Conservation (phyloP, 2,797 vertebrate genomes). For the Philypnodon macrostomus region DNA sequence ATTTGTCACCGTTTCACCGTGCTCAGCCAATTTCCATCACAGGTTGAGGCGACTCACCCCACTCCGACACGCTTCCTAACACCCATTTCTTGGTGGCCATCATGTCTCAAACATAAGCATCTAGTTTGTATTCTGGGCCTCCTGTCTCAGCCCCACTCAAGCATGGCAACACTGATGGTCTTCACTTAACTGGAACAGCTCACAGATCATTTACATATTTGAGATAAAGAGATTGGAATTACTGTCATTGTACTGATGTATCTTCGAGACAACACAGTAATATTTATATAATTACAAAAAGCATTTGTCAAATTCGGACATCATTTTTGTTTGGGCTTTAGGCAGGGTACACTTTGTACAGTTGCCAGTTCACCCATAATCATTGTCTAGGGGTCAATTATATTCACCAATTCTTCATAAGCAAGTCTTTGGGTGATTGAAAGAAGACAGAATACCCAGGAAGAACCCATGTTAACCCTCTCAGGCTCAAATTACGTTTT, state of each 20-base stretch:
- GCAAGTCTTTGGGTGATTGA: too few species aligned
- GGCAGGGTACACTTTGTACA: too few species aligned
- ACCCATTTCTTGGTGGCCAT: constrained; percentile 54
- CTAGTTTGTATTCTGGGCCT: constrained; percentile 56
- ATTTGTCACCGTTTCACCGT: constrained; percentile 60
- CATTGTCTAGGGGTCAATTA: too few species aligned
- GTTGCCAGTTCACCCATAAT: too few species aligned
- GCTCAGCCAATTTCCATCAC: constrained; percentile 59
- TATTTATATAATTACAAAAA: too few species aligned
- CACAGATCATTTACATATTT: constrained; percentile 61
- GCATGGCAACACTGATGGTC: constrained; percentile 54
- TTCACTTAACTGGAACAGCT: constrained; percentile 57
- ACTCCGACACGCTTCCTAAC: constrained; percentile 43
- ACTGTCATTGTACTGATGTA: constrained; percentile 22
- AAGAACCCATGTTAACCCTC: too few species aligned
- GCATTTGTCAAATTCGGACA: too few species aligned
- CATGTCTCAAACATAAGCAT: constrained; percentile 53
- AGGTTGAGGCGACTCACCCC: constrained; percentile 41
- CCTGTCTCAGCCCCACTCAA: constrained; percentile 38
- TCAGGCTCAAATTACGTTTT: too few species aligned
- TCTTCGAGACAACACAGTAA: too few species aligned
- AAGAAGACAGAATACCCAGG: too few species aligned
- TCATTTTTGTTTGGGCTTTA: too few species aligned
- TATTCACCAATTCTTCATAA: too few species aligned
- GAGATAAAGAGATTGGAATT: constrained; percentile 48